Evolutionary conservation across 2,888 invertebrate genomes (phyloP).

Genomic region (Agrotis segetum): DNA sequence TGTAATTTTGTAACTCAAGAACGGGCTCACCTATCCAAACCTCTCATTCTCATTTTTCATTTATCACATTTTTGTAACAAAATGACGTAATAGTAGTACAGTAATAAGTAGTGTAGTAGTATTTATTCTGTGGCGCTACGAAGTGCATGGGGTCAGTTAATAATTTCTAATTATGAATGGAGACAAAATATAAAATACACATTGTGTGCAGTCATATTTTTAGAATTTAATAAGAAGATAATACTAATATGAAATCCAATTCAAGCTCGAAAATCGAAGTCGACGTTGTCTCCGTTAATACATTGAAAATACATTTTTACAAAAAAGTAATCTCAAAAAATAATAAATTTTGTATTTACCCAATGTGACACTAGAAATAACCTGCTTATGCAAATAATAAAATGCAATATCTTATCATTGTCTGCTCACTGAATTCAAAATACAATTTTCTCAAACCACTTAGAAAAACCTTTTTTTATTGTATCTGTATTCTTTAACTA

Average conservation of each 20-base stretch:
- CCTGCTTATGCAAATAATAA: constrained; percentile 1
- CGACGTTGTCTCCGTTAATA: neutral
- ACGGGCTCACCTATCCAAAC: too few relatives aligned
- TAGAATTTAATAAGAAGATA: neutral
- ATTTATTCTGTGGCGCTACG: too few relatives aligned
- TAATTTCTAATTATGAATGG: neutral
- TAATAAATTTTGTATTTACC: neutral
- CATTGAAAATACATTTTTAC: neutral
- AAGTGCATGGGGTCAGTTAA: too few relatives aligned
- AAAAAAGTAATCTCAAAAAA: neutral
- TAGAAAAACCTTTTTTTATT: constrained; percentile 16
- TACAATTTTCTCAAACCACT: constrained; percentile 13
- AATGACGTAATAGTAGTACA: too few relatives aligned
- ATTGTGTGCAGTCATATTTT: neutral
- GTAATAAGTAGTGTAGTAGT: neutral
- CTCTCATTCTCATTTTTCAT: too few relatives aligned
- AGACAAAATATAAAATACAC: neutral
- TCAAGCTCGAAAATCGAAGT: neutral
- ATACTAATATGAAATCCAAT: neutral
- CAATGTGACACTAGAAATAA: constrained; percentile 7
- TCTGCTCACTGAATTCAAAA: constrained; percentile 48
- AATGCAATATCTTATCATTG: constrained; percentile 23
- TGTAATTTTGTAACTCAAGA: too few relatives aligned
- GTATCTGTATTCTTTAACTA: constrained; percentile 30
- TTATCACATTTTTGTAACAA: too few relatives aligned